Conservation (phyloP, 2,113 vertebrate genomes). For the Phaethon lepturus region DNA sequence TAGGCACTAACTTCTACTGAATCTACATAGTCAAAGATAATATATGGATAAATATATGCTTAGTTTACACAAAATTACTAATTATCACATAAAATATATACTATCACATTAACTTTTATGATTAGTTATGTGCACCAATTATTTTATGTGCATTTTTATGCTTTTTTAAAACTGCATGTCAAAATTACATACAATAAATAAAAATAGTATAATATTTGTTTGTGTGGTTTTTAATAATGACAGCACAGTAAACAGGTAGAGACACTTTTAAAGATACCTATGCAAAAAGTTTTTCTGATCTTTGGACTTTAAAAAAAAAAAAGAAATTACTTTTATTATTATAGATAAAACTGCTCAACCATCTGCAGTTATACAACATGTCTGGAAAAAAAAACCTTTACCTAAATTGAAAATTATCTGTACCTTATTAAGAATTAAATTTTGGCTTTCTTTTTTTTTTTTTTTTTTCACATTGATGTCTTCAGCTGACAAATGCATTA, state of each 20-base stretch:
- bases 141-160: not conserved
- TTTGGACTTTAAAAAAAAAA: not conserved
- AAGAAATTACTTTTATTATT: not conserved
- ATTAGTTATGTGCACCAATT: not conserved
- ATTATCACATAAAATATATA: not conserved
- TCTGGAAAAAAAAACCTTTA: not conserved
- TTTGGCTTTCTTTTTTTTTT: not conserved
- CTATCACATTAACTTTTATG: not conserved
- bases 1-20: not conserved
- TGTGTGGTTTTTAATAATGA: not conserved
- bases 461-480: not conserved
- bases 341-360: not conserved
- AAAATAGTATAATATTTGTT: not conserved
- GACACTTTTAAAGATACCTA: not conserved
- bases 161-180: not conserved
- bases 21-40: constrained; percentile 2
- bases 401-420: not conserved
- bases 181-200: constrained; percentile 27
- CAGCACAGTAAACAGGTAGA: constrained; percentile 58
- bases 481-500: not conserved
- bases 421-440: not conserved
- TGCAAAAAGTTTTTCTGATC: not conserved
- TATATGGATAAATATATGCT: not conserved
- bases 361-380: not conserved
- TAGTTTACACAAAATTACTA: constrained; percentile 2